These are phyloP conservation scores for Stichopus horrens DNA, from an alignment of 53 echinoderm and acorn worm genomes.

Conservation along the genomic window DNA sequence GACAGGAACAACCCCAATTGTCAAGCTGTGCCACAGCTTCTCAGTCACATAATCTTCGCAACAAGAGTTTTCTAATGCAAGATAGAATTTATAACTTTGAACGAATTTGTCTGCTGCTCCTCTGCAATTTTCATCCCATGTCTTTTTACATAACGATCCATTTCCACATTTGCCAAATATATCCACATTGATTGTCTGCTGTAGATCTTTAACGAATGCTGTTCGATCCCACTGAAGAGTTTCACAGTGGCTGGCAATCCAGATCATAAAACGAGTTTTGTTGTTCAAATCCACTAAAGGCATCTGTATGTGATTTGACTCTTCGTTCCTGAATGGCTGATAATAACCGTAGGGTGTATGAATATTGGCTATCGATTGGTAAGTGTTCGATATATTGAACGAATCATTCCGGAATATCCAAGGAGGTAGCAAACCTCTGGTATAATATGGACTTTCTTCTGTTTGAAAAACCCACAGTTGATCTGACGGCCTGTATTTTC, in stretches of 20 bases:
- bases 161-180: conserved; percentile 25
- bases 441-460: conserved; percentile 26
- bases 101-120: not conserved
- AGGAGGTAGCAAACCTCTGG: not conserved
- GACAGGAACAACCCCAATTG: conserved; percentile 26
- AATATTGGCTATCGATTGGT: conserved; percentile 11
- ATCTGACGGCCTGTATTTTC: conserved; percentile 7
- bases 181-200: not conserved
- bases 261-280: no score
- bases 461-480: conserved; percentile 40
- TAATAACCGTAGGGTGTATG: no score
- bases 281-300: no score
- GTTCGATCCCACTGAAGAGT: no score
- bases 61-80: conserved; percentile 29
- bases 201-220: conserved; percentile 31
- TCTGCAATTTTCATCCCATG: not conserved
- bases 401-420: conserved; percentile 31
- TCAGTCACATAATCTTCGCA: no score
- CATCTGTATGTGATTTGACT: no score
- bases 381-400: conserved; percentile 34
- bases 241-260: no score
- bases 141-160: not conserved
- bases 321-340: no score
- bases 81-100: conserved; percentile 15
- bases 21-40: conserved; percentile 26